phyloP scores from a whole-genome alignment of 2,113 vertebrate species.

The Opisthocomus hoazin region DNA sequence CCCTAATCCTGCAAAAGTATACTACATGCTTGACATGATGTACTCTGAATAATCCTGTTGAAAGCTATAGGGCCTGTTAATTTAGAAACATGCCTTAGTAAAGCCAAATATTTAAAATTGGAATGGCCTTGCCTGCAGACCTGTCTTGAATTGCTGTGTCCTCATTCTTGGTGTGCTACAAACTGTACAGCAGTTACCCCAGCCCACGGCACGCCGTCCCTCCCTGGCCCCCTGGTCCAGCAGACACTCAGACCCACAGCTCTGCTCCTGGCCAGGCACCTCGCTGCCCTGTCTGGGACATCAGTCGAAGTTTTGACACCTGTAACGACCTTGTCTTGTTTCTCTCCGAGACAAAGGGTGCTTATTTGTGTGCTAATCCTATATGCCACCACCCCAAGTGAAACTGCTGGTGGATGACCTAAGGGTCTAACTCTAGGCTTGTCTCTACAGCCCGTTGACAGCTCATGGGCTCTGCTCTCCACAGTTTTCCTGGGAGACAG shows the following conservation, averaged over 20 bases:
- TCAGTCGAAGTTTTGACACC: neutral
- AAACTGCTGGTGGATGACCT: neutral
- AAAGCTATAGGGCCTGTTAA: neutral
- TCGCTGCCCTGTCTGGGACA: neutral
- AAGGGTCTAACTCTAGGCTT: neutral
- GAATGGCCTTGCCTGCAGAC: neutral
- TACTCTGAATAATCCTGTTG: neutral
- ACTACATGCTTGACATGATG: neutral
- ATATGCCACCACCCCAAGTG: neutral
- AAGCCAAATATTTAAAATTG: neutral
- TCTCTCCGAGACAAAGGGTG: neutral
- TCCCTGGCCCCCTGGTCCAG: neutral
- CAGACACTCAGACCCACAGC: neutral
- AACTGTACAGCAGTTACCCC: neutral
- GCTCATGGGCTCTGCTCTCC: neutral
- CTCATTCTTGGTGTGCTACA: accelerated
- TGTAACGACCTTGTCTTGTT: neutral
- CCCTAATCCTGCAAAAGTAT: neutral
- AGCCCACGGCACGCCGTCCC: neutral
- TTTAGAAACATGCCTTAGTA: neutral
- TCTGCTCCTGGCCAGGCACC: neutral
- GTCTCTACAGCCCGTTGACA: neutral
- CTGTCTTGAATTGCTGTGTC: neutral
- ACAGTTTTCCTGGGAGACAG: neutral
- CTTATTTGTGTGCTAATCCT: slow-evolving; percentile 7